Evolutionary conservation across 2,888 invertebrate genomes (phyloP).

Genomic region (Brachylomia viminalis): DNA sequence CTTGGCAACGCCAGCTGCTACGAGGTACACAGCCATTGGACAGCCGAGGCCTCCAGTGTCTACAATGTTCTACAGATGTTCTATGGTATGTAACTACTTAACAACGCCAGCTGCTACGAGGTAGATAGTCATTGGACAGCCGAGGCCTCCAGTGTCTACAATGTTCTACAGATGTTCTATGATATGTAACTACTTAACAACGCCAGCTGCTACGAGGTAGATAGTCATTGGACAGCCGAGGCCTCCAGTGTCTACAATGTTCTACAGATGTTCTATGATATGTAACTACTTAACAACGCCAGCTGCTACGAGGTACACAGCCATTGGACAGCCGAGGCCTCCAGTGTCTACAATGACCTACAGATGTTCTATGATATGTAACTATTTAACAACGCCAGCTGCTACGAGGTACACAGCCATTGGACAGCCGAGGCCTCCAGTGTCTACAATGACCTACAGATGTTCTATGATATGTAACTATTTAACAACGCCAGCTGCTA

Average conservation of each 20-base stretch:
- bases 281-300: background rate
- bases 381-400: conserved; percentile 94
- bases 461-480: background rate
- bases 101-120: conserved; percentile 77
- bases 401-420: conserved; percentile 96
- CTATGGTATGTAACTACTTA: too few species aligned
- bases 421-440: too few species aligned
- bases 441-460: too few species aligned
- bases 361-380: too few species aligned
- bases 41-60: background rate
- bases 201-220: background rate
- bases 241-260: background rate
- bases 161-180: too few species aligned
- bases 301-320: conserved; percentile 78
- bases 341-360: too few species aligned
- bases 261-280: too few species aligned
- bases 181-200: too few species aligned
- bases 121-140: conserved; percentile 92
- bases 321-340: conserved; percentile 94
- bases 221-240: background rate
- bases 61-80: background rate
- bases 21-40: background rate
- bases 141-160: conserved; percentile 86
- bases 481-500: conserved; percentile 96
- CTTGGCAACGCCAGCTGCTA: background rate